phyloP scores from a whole-genome alignment of 2,797 vertebrate genomes.

The Malacoctenus gilli region DNA sequence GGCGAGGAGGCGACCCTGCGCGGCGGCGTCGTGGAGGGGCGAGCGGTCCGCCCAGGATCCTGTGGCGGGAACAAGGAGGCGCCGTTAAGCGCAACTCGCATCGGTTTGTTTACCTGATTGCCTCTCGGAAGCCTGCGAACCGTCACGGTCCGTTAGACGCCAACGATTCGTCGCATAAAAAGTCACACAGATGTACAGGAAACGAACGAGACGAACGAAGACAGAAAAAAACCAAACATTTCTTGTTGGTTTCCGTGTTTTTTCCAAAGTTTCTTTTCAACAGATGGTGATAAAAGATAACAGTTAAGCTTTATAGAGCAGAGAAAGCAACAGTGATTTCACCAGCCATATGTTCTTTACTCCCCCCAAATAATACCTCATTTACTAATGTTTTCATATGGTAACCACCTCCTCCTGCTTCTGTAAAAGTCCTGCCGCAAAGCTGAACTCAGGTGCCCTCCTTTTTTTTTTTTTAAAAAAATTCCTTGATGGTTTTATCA shows the following conservation, averaged over 20 bases:
- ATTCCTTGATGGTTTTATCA: constrained; percentile 2
- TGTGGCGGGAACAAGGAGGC: constrained; percentile 57
- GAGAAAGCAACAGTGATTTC: constrained; percentile 1
- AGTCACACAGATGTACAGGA: neutral
- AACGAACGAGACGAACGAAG: no score
- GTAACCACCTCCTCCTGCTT: neutral
- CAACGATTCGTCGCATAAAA: neutral
- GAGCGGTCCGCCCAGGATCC: constrained; percentile 96
- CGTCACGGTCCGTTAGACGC: neutral
- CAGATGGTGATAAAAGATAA: neutral
- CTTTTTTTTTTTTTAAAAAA: neutral
- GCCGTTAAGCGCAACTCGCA: neutral
- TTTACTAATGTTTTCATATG: neutral
- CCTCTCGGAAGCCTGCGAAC: neutral
- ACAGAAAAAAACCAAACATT: no score
- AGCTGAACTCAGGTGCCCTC: no score
- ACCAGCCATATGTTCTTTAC: no score
- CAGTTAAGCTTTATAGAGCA: neutral
- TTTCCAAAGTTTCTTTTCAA: neutral
- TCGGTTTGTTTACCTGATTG: neutral
- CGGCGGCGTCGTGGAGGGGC: constrained; percentile 92
- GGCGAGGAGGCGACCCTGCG: constrained; percentile 92
- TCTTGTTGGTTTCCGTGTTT: no score
- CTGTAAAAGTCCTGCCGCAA: neutral
- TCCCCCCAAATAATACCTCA: neutral